Evolutionary conservation across 2,797 vertebrate species (phyloP), one percentile per base, ranked within the genome.

Genomic region (Meriones psammophilus): DNA sequence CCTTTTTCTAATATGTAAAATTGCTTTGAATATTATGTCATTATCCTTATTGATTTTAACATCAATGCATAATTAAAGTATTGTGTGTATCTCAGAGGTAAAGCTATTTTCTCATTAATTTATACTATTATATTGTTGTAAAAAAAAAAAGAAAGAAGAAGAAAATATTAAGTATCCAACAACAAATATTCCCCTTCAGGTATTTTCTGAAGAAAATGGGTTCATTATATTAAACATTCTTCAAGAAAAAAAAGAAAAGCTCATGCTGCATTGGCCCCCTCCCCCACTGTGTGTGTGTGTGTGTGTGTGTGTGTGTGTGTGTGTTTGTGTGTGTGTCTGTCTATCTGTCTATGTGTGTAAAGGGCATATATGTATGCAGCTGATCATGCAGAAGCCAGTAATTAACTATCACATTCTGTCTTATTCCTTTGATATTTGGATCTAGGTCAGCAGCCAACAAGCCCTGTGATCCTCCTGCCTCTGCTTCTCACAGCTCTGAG

Each of bases 121-220:
- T 89, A 56, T 6, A 68, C 10, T 39, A 26, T 3, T 94, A 56
- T 22, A 54, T 54, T 88, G n/a, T 60, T 85, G 1, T 76, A 66
- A 4, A 76, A 46, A 46, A 42, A 30, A 30, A 30, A 66, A 39
- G 39, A 39, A 30, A 66, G 14, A 30, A 54, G 20, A 86, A 95
- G 42, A 94, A 88, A 87, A 78, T 10, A 8, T 15, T 50, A 89
- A 81, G n/a, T 54, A 22, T 76, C 79, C 33, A 3, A 74, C 4
- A 42, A 64, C 4, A 62, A 81, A 74, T 73, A 54, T 78, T 58
- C n/a, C 71, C 46, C 15, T 46, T 93, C 24, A 58, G 50, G 42
- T 71, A n/a, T 54, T 77, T 83, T 89, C 62, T 95, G 73, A 79
- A 76, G 42, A 90, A 91, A 93, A 91, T 69, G 28, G 33, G 42